A percentile compares a stretch with the other conserved stretches of the same genome.
phyloP scores from a whole-genome alignment of 2,113 vertebrate species.

The Entomyzon cyanotis region DNA sequence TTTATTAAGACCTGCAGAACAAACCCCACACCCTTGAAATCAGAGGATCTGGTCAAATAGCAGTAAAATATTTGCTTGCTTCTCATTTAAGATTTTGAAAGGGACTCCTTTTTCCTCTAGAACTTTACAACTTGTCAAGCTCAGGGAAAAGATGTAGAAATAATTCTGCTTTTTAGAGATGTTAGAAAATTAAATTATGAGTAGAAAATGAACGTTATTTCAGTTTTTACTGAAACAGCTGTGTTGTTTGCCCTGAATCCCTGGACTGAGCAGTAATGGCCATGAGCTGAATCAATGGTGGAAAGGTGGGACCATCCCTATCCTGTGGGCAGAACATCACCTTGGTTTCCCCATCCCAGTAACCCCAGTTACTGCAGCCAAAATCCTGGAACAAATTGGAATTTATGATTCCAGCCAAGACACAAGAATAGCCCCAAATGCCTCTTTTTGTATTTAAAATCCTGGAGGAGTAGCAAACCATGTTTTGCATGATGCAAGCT shows the following conservation, averaged over 20 bases:
- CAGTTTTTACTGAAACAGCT: not conserved
- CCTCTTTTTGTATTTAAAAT: not conserved
- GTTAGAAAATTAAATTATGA: not conserved
- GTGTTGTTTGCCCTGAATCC: not conserved
- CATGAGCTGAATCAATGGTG: not conserved
- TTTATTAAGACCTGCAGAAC: not conserved
- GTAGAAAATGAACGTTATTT: not conserved
- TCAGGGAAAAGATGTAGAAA: not conserved
- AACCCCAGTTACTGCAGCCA: not conserved
- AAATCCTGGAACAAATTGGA: not conserved
- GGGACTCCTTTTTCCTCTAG: not conserved
- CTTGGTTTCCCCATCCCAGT: fast-evolving
- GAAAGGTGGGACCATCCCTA: fast-evolving
- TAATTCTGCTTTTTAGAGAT: not conserved
- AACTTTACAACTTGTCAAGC: not conserved
- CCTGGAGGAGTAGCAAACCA: not conserved
- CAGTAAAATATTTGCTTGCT: not conserved
- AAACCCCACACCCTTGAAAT: not conserved
- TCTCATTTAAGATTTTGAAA: not conserved
- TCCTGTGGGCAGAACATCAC: fast-evolving
- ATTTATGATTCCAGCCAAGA: not conserved
- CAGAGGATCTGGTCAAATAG: not conserved
- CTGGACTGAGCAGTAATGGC: not conserved
- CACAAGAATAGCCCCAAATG: not conserved
- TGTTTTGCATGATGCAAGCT: not conserved